A percentile compares a stretch with the other conserved stretches of the same genome.
phyloP scores from a whole-genome alignment of 2,888 invertebrate genomes.

The Nemurella pictetii region DNA sequence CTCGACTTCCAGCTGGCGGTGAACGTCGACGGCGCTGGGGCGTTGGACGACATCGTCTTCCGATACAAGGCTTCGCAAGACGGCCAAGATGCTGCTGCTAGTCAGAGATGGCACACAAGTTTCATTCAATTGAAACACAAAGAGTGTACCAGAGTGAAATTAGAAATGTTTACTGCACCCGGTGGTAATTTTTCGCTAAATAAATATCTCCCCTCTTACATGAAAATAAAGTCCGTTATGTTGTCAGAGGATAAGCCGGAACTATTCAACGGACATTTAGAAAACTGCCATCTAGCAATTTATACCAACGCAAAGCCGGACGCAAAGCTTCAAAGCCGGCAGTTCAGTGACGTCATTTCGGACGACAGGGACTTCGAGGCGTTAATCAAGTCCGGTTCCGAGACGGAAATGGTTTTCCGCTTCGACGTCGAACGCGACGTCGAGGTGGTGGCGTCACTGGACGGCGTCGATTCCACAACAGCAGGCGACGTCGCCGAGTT shows the following conservation, averaged over 20 bases:
- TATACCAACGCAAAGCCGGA: not conserved
- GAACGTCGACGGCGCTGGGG: not conserved
- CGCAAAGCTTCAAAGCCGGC: not conserved
- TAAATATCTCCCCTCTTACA: not conserved
- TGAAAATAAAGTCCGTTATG: not conserved
- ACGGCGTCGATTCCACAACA: not conserved
- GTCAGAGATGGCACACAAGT: not conserved
- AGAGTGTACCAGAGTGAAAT: not conserved
- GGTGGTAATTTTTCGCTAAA: not conserved
- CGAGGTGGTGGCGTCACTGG: not conserved
- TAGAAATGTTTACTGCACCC: not conserved
- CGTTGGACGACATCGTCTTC: not conserved
- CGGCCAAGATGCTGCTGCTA: too few species aligned
- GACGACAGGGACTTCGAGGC: not conserved
- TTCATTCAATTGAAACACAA: not conserved
- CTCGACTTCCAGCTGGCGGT: not conserved
- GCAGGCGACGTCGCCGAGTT: not conserved
- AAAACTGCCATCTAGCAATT: not conserved
- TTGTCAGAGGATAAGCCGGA: not conserved
- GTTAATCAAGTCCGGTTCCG: not conserved
- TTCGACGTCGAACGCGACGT: not conserved
- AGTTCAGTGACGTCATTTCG: not conserved
- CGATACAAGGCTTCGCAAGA: not conserved
- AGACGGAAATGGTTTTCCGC: not conserved
- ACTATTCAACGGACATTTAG: not conserved